phyloP scores from a whole-genome alignment of 2,888 invertebrate species.

The Synanthedon myopaeformis region DNA sequence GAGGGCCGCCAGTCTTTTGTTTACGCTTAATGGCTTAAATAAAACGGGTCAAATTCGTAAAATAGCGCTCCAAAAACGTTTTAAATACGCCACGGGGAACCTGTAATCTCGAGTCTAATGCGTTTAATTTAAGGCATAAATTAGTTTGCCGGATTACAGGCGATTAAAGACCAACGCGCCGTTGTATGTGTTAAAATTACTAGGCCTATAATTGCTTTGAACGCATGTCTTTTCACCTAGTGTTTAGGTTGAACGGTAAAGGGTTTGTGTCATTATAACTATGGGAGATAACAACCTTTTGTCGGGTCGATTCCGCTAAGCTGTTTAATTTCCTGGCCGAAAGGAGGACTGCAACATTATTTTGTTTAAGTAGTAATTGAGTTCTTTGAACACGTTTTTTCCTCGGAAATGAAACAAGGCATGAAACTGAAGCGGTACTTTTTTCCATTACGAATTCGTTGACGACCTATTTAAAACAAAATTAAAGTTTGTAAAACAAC shows the following conservation, averaged over 20 bases:
- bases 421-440: conserved; percentile 17
- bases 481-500: neutral
- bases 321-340: conserved; percentile 64
- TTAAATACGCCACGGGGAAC: conserved; percentile 31
- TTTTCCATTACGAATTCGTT: neutral
- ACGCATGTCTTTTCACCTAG: conserved; percentile 45
- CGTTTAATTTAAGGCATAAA: conserved; percentile 38
- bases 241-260: conserved; percentile 29
- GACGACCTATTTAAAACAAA: conserved; percentile 2
- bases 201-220: conserved; percentile 46
- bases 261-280: conserved; percentile 46
- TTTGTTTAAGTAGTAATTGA: conserved; percentile 65
- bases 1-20: conserved; percentile 59
- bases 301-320: conserved; percentile 43
- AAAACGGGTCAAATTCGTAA: conserved; percentile 65
- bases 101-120: conserved; percentile 34
- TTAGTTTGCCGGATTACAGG: conserved; percentile 27
- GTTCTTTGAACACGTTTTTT: conserved; percentile 59
- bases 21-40: conserved; percentile 67
- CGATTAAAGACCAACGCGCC: conserved; percentile 35
- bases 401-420: conserved; percentile 52
- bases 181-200: conserved; percentile 40
- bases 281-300: conserved; percentile 54
- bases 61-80: conserved; percentile 48
- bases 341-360: conserved; percentile 53